Percentiles rank a stretch among this genome's conserved stretches.
phyloP scores from a whole-genome alignment of 2,888 invertebrate genomes.

The Podotricha telesiphe region DNA sequence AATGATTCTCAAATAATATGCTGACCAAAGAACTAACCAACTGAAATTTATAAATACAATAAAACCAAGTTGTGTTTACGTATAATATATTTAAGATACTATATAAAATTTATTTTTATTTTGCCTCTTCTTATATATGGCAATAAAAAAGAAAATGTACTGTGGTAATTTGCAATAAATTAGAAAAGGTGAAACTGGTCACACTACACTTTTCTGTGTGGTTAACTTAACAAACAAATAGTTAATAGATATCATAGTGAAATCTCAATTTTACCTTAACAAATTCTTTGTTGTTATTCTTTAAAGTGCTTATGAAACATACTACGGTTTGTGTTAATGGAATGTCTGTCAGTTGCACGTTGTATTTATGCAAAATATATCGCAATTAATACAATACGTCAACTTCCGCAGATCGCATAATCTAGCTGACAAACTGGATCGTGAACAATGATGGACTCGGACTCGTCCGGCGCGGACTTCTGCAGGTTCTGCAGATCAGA shows the following conservation, averaged over 20 bases:
- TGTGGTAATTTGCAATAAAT: constrained; percentile 13
- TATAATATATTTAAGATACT: background rate
- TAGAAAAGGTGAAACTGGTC: constrained; percentile 23
- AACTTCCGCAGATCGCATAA: constrained; percentile 67
- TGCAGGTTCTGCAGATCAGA: constrained; percentile 99
- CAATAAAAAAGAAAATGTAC: constrained; percentile 10
- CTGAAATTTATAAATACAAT: too few species aligned
- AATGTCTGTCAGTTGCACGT: constrained; percentile 24
- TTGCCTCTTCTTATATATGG: background rate
- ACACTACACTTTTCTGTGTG: constrained; percentile 37
- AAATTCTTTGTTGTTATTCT: constrained; percentile 45
- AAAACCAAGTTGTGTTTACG: too few species aligned
- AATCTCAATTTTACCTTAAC: constrained; percentile 40
- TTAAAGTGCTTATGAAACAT: constrained; percentile 17
- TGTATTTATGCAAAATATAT: constrained; percentile 25
- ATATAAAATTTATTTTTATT: background rate
- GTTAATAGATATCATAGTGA: constrained; percentile 36
- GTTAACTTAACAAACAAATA: constrained; percentile 41
- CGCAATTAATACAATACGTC: constrained; percentile 44
- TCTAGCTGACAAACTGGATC: constrained; percentile 75
- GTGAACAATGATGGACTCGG: constrained; percentile 77
- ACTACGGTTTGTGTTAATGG: constrained; percentile 21
- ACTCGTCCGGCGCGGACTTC: constrained; percentile 90
- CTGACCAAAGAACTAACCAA: too few species aligned
- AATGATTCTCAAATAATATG: too few species aligned